phyloP scores from a whole-genome alignment of 2,888 invertebrate genomes.

The Drosophila antonietae region DNA sequence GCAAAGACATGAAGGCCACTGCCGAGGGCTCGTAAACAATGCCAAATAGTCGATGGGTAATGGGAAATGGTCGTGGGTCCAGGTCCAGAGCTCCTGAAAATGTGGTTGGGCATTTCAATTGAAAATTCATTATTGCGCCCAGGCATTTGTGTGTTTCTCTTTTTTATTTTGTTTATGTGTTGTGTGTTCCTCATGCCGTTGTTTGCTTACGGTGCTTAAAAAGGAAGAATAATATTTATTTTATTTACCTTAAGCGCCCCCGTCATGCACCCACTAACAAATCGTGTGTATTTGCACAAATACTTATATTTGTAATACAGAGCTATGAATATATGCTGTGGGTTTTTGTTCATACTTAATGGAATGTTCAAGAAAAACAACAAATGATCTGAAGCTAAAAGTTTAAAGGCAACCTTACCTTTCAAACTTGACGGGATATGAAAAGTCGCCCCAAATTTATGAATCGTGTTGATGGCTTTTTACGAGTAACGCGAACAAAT shows the following conservation, averaged over 20 bases:
- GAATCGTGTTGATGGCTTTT: slow-evolving; percentile 6
- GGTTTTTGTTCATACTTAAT: slow-evolving; percentile 4
- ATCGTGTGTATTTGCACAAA: slow-evolving; percentile 9
- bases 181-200: slow-evolving; percentile 29
- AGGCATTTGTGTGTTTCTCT: slow-evolving; percentile 21
- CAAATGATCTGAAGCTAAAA: slow-evolving; percentile 4
- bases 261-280: slow-evolving; percentile 9
- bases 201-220: slow-evolving; percentile 45
- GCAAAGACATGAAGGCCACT: slow-evolving; percentile 58
- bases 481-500: slow-evolving; percentile 34
- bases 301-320: slow-evolving; percentile 5
- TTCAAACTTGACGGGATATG: neutral
- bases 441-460: slow-evolving; percentile 5
- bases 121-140: slow-evolving; percentile 54
- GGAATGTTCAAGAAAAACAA: slow-evolving; percentile 9
- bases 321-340: slow-evolving; percentile 12
- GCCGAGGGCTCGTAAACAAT: slow-evolving; percentile 65
- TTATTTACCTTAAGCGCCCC: slow-evolving; percentile 53
- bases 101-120: slow-evolving; percentile 38
- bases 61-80: slow-evolving; percentile 21
- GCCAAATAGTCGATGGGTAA: slow-evolving; percentile 51
- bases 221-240: slow-evolving; percentile 62
- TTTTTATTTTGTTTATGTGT: slow-evolving; percentile 15
- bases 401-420: slow-evolving; percentile 8
- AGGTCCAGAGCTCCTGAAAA: slow-evolving; percentile 10